Percentiles rank a stretch among this genome's conserved stretches.
Evolutionary conservation across 2,888 invertebrate genomes (phyloP).

Genomic region (Acholoe squamosa): DNA sequence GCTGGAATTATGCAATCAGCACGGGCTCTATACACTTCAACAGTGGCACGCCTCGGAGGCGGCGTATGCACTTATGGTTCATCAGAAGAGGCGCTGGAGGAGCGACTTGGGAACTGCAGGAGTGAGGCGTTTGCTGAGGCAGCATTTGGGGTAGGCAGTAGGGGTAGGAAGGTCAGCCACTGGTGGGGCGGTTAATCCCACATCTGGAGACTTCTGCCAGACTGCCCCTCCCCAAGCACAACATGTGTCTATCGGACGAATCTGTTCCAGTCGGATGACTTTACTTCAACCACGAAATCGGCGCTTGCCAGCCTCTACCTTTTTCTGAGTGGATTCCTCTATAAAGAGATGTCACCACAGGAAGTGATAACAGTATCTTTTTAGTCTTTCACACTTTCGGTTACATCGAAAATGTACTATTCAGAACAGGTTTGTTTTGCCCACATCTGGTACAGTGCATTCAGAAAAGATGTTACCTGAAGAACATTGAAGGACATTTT

Average conservation of each 20-base stretch:
- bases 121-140: not conserved
- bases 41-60: not conserved
- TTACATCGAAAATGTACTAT: too few species aligned
- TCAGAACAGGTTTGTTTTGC: too few species aligned
- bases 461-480: too few species aligned
- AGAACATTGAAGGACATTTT: too few species aligned
- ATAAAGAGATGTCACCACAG: not conserved
- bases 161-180: not conserved
- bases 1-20: slow-evolving; percentile 9
- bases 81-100: not conserved
- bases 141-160: not conserved
- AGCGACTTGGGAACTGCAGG: not conserved
- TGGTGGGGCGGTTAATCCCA: not conserved
- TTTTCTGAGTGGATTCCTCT: too few species aligned
- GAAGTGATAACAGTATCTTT: not conserved
- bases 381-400: too few species aligned
- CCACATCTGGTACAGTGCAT: too few species aligned
- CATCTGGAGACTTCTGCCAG: not conserved
- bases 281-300: slow-evolving; percentile 13
- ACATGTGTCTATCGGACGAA: slow-evolving; percentile 30
- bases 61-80: not conserved
- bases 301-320: not conserved
- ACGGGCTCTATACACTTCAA: not conserved
- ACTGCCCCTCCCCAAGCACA: not conserved
- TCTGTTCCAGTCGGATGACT: slow-evolving; percentile 7